Evolutionary conservation across 2,888 invertebrate species (phyloP).

Genomic region (Teinopalpus imperialis): DNA sequence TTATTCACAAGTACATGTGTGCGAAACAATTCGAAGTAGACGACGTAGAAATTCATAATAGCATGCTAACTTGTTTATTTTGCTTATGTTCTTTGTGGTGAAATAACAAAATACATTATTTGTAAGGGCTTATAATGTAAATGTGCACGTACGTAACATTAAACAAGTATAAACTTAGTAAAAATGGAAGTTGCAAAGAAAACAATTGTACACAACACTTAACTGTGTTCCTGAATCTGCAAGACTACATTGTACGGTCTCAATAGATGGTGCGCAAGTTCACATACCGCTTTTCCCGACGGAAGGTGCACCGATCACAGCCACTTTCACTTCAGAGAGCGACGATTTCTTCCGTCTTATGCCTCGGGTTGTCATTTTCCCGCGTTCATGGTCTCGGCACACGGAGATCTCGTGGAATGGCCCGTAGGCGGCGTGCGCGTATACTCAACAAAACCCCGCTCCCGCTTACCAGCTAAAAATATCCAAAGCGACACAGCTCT

Average conservation of each 20-base stretch:
- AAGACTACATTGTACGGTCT: neutral
- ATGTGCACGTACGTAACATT: too few relatives aligned
- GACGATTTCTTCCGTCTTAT: conserved; percentile 95
- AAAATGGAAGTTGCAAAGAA: too few relatives aligned
- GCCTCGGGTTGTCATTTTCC: conserved; percentile 87
- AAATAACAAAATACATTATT: too few relatives aligned
- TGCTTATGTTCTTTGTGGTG: too few relatives aligned
- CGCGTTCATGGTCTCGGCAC: conserved; percentile 40
- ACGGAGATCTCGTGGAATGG: conserved; percentile 46
- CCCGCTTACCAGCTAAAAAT: conserved; percentile 69
- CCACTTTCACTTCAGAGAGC: conserved; percentile 94
- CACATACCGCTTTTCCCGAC: conserved; percentile 96
- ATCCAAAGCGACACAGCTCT: conserved; percentile 73
- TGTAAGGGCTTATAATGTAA: too few relatives aligned
- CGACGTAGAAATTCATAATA: too few relatives aligned
- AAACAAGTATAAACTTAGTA: too few relatives aligned
- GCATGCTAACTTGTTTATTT: too few relatives aligned
- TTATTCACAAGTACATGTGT: too few relatives aligned
- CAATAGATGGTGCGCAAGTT: conserved; percentile 21
- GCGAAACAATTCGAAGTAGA: too few relatives aligned
- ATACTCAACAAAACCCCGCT: conserved; percentile 55
- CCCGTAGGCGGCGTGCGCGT: conserved; percentile 45
- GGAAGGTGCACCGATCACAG: conserved; percentile 93
- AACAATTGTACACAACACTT: conserved; percentile 7
- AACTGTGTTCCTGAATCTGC: neutral